Percentiles rank a stretch among this genome's conserved stretches.
phyloP scores from a whole-genome alignment of 2,797 vertebrate genomes.

The Protonibea diacanthus region DNA sequence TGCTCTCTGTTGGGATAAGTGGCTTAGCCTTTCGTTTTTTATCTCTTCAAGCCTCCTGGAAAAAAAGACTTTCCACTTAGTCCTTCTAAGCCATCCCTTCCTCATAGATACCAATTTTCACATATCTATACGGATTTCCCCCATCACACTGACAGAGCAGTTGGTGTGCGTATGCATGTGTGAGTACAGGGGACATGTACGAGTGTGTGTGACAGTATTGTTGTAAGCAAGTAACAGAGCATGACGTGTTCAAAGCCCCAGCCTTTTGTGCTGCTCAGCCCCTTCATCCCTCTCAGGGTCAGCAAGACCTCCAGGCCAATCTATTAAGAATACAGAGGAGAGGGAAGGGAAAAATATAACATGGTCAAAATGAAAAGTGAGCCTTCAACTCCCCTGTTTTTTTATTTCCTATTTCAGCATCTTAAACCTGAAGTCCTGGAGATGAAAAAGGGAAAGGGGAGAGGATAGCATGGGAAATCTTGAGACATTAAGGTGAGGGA shows the following conservation, averaged over 20 bases:
- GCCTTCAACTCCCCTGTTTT: constrained; percentile 40
- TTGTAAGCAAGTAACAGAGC: constrained; percentile 71
- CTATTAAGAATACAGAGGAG: constrained; percentile 64
- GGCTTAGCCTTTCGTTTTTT: constrained; percentile 62
- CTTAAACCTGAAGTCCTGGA: constrained; percentile 31
- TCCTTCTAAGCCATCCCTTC: constrained; percentile 44
- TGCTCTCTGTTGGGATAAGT: constrained; percentile 65
- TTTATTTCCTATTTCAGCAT: constrained; percentile 58
- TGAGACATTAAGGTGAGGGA: neutral
- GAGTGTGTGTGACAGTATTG: constrained; percentile 18
- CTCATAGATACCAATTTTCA: constrained; percentile 59
- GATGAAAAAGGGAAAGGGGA: constrained; percentile 10
- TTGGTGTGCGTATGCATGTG: constrained; percentile 16
- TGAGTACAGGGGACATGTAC: constrained; percentile 25
- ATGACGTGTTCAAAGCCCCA: constrained; percentile 70
- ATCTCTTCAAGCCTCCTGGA: constrained; percentile 40
- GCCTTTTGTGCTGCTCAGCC: constrained; percentile 66
- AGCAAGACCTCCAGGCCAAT: constrained; percentile 71
- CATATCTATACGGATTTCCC: constrained; percentile 39
- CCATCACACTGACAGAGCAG: constrained; percentile 19
- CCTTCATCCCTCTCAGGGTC: constrained; percentile 65
- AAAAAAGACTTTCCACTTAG: constrained; percentile 40
- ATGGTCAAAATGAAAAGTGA: constrained; percentile 63
- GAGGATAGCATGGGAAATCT: neutral
- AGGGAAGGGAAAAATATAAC: constrained; percentile 50